phyloP scores from a whole-genome alignment of 2,113 vertebrate species.

The Colinus virginianus region DNA sequence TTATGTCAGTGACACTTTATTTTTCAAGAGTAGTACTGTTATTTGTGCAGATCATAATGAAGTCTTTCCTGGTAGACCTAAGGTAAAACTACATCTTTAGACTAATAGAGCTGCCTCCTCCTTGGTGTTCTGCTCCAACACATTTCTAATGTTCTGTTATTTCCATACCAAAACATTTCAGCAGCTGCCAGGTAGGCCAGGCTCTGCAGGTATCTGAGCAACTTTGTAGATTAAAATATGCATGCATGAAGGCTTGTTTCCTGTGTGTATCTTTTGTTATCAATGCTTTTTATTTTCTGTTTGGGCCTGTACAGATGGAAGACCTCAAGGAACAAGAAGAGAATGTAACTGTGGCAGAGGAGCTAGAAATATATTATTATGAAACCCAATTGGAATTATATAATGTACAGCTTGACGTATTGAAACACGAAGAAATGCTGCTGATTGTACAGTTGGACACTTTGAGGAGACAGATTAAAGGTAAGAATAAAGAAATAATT shows the following conservation, averaged over 20 bases:
- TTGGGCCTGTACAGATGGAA: constrained; percentile 79
- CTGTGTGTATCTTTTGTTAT: background rate
- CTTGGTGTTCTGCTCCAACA: background rate
- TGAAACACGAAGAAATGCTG: constrained; percentile 93
- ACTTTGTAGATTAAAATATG: background rate
- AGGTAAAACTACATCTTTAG: background rate
- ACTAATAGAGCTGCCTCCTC: background rate
- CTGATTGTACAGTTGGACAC: constrained; percentile 88
- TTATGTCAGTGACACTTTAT: background rate
- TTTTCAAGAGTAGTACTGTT: background rate
- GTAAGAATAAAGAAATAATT: constrained; percentile 71
- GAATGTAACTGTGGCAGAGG: constrained; percentile 76
- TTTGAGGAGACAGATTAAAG: constrained; percentile 89
- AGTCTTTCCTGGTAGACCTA: background rate
- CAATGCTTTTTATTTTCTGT: constrained; percentile 15
- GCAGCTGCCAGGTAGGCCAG: background rate
- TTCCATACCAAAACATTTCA: background rate
- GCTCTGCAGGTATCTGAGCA: background rate
- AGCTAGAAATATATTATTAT: constrained; percentile 92
- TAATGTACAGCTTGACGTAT: constrained; percentile 90
- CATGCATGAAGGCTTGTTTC: background rate
- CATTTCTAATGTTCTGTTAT: background rate
- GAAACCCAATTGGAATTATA: constrained; percentile 92
- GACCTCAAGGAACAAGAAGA: constrained; percentile 75
- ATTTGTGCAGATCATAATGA: background rate